Percentiles rank a stretch among this genome's conserved stretches.
phyloP scores from a whole-genome alignment of 2,888 invertebrate genomes.

The Vesta saturnalis region DNA sequence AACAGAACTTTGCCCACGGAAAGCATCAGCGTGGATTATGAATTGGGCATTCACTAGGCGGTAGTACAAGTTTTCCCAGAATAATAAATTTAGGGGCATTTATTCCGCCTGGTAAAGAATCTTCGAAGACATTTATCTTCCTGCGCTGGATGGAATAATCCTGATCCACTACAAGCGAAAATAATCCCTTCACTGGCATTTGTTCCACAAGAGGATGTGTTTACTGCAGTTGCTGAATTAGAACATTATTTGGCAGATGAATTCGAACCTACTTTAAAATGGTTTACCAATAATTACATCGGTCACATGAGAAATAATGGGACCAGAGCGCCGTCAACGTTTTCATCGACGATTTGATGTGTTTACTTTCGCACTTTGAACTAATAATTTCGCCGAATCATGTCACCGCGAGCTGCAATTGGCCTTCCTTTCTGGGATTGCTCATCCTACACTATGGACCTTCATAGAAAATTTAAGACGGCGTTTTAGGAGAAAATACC shows the following conservation, averaged over 20 bases:
- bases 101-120: too few species aligned
- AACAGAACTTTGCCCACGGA: too few species aligned
- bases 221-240: not conserved
- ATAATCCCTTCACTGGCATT: not conserved
- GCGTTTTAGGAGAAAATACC: too few species aligned
- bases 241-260: not conserved
- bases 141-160: not conserved
- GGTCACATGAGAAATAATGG: not conserved
- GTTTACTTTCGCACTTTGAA: not conserved
- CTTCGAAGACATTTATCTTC: too few species aligned
- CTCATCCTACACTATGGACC: too few species aligned
- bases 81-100: too few species aligned
- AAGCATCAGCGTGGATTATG: too few species aligned
- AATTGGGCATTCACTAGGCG: too few species aligned
- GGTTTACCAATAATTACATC: not conserved
- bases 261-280: not conserved
- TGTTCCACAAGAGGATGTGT: too few species aligned
- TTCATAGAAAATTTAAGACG: too few species aligned
- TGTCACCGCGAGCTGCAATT: not conserved
- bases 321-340: not conserved
- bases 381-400: not conserved
- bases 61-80: not conserved
- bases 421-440: too few species aligned
- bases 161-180: not conserved
- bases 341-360: too few species aligned